A percentile compares a stretch with the other conserved stretches of the same genome.
Conservation (phyloP, 2,797 vertebrate genomes). For the Macropus fuliginosus region DNA sequence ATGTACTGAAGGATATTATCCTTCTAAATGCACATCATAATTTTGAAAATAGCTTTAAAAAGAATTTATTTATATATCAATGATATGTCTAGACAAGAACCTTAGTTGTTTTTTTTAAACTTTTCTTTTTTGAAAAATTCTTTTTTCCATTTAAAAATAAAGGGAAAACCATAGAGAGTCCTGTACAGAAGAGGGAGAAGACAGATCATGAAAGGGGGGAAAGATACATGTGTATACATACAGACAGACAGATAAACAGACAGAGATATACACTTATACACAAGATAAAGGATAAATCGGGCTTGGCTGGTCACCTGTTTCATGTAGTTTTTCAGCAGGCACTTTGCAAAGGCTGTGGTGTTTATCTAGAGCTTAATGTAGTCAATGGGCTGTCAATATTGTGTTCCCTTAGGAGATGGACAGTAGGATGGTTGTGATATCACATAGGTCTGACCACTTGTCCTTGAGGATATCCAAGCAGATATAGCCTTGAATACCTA, state of each 20-base stretch:
- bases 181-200: neutral
- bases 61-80: neutral
- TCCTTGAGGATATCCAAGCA: conserved; percentile 94
- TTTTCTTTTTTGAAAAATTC: no score
- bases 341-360: conserved; percentile 90
- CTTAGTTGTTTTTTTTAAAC: no score
- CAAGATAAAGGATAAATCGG: neutral
- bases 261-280: neutral
- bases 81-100: neutral
- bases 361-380: conserved; percentile 89
- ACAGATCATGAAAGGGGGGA: no score
- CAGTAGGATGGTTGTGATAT: conserved; percentile 91
- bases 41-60: neutral
- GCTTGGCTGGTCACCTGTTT: conserved; percentile 86
- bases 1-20: neutral
- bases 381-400: conserved; percentile 92
- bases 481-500: conserved; percentile 90
- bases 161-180: conserved; percentile 66
- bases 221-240: no score
- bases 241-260: neutral
- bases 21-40: neutral
- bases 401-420: conserved; percentile 92
- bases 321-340: conserved; percentile 83
- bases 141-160: no score
- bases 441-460: conserved; percentile 92